Base-by-base conservation (phyloP, 2,113 vertebrate genomes). In the Coreoperca whiteheadi region DNA sequence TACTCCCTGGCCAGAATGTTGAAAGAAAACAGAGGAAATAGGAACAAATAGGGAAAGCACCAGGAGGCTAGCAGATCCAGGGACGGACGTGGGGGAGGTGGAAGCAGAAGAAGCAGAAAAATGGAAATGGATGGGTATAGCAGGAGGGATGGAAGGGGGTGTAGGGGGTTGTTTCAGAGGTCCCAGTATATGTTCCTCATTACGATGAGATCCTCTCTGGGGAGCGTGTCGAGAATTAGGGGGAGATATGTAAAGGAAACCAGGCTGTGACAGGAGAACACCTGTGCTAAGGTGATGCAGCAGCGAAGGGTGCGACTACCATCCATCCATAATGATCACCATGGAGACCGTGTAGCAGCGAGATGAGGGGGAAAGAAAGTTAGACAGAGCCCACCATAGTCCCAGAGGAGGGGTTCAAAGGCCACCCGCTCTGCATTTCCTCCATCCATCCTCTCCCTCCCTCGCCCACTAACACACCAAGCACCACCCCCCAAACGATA, bases 1-100 rank as follows among this genome's bases (percentile, higher is more conserved):
- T 90, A 89, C 92, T 94, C 87, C 86, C 82, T 91, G 89, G 93
- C 86, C 93, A 41, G 57, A 82, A 75, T 79, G 50, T 50, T 81
- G 70, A 81, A 67, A 81, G 60, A 64, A 78, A 82, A 78, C 4
- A 71, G 61, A 61, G 65, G 54, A 75, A 88, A 81, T 69, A 54
- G 81, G 78, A 79, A 85, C 64, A 77, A 77, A 73, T 21, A 4
- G 14, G 28, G 46, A 65, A 59, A 75, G 72, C 57, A 77, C 54
- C 64, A 23, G 77, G 72, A 65, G 67, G 59, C 60, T 56, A 73
- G 67, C 54, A 43, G 56, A 87, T 85, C 70, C 54, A 39, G 39
- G 48, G 18, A 68, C 54, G 79, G 67, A 66, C 25, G 9, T 80
- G 70, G 77, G 83, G 81, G 77, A 84, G 88, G 70, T 80, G 79